Percentiles rank a stretch among this genome's conserved stretches.
phyloP scores from a whole-genome alignment of 2,113 vertebrate species.

The Sterna hirundo region DNA sequence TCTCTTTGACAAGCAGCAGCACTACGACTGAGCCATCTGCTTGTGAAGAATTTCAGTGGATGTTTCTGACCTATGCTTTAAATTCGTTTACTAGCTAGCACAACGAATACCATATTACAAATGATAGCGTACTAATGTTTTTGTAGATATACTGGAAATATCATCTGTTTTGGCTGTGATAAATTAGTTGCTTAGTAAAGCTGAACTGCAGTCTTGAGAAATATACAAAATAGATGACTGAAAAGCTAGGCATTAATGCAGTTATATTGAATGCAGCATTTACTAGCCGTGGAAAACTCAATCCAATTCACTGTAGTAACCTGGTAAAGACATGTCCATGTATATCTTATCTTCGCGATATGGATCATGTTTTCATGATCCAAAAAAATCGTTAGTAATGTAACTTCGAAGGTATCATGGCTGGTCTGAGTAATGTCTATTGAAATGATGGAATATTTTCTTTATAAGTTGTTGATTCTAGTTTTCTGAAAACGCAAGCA shows the following conservation, averaged over 20 bases:
- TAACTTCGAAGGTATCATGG: not conserved
- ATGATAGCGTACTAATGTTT: not conserved
- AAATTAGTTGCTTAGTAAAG: not conserved
- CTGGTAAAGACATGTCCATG: not conserved
- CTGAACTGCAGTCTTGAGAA: not conserved
- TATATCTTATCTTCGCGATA: no score
- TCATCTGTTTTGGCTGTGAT: not conserved
- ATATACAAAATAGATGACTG: not conserved
- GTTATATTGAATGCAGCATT: not conserved
- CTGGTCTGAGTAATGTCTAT: not conserved
- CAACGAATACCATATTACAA: not conserved
- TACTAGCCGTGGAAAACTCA: not conserved
- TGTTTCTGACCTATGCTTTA: not conserved
- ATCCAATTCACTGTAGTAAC: not conserved
- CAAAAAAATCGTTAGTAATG: not conserved
- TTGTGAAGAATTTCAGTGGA: not conserved
- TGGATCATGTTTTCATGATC: not conserved
- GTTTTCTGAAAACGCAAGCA: not conserved
- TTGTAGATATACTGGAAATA: not conserved
- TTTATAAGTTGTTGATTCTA: not conserved
- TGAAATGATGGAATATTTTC: not conserved
- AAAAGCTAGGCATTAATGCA: not conserved
- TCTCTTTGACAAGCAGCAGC: not conserved
- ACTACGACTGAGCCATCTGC: not conserved
- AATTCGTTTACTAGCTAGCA: not conserved